Evolutionary conservation across 2,888 invertebrate species (phyloP).

Genomic region (Molanna angustata): DNA sequence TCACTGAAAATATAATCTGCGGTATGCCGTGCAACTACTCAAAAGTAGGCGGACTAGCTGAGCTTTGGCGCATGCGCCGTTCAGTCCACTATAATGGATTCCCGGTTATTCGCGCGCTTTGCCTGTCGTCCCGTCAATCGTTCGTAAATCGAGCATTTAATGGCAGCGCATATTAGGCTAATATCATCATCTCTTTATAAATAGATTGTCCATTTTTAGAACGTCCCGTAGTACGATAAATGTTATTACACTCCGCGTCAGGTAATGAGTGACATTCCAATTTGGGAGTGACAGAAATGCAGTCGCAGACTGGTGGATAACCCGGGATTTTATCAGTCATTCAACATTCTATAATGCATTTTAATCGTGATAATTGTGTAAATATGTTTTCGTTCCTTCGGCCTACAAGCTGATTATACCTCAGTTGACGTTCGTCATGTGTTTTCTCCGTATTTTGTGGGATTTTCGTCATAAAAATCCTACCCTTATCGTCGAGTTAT

Average conservation of each 20-base stretch:
- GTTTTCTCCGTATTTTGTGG: no score
- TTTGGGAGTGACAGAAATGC: slow-evolving; percentile 21
- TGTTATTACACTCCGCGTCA: slow-evolving; percentile 8
- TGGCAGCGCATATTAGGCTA: slow-evolving; percentile 13
- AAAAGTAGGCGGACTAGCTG: no score
- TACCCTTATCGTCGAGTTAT: no score
- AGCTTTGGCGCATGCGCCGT: slow-evolving; percentile 20
- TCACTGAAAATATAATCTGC: no score
- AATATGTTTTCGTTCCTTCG: slow-evolving; percentile 2
- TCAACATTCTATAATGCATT: slow-evolving; percentile 17
- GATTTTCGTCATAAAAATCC: no score
- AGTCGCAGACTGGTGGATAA: slow-evolving; percentile 17
- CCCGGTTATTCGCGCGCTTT: slow-evolving; percentile 43
- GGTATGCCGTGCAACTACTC: no score
- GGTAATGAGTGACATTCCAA: slow-evolving; percentile 12
- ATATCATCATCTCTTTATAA: slow-evolving; percentile 17
- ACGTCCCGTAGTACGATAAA: slow-evolving; percentile 35
- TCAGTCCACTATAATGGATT: slow-evolving; percentile 26
- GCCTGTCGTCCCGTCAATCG: slow-evolving; percentile 19
- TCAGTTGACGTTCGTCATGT: neutral
- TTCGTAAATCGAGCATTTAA: slow-evolving; percentile 18
- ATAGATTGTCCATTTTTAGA: slow-evolving; percentile 17
- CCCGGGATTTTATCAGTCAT: slow-evolving; percentile 24
- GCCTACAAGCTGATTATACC: neutral
- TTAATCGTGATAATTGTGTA: slow-evolving; percentile 4